phyloP scores from a whole-genome alignment of 2,797 vertebrate species.

The Muscicapa striata region DNA sequence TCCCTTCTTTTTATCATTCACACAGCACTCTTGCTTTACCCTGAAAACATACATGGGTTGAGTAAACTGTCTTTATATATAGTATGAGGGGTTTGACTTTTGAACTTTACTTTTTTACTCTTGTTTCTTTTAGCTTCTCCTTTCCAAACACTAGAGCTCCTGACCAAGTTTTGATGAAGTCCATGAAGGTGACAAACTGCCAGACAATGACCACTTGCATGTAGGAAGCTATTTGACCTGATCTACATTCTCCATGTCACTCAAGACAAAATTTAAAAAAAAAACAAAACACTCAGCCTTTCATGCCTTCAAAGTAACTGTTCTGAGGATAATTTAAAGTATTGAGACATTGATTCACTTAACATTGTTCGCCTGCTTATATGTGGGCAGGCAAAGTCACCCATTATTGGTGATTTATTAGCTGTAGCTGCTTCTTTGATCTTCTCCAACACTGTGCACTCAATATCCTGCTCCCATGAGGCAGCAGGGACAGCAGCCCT shows the following conservation, averaged over 20 bases:
- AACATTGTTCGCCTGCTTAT: background rate
- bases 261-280: background rate
- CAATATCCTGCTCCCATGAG: background rate
- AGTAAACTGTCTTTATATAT: background rate
- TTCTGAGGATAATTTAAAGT: conserved; percentile 1
- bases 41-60: background rate
- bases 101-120: background rate
- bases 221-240: background rate
- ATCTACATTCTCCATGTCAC: background rate
- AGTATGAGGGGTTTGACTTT: background rate
- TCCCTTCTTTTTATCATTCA: background rate
- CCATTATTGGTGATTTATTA: conserved; percentile 47
- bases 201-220: background rate
- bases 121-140: background rate
- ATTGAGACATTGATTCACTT: conserved; percentile 34
- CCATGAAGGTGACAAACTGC: background rate
- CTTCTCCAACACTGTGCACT: background rate
- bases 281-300: background rate
- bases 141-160: background rate
- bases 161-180: background rate
- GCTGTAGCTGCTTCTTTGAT: conserved; percentile 3
- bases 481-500: background rate
- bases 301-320: background rate
- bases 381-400: conserved; percentile 3
- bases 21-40: background rate